A percentile compares a stretch with the other conserved stretches of the same genome.
phyloP scores from a whole-genome alignment of 1,140 invertebrate species.

The Triops cancriformis region DNA sequence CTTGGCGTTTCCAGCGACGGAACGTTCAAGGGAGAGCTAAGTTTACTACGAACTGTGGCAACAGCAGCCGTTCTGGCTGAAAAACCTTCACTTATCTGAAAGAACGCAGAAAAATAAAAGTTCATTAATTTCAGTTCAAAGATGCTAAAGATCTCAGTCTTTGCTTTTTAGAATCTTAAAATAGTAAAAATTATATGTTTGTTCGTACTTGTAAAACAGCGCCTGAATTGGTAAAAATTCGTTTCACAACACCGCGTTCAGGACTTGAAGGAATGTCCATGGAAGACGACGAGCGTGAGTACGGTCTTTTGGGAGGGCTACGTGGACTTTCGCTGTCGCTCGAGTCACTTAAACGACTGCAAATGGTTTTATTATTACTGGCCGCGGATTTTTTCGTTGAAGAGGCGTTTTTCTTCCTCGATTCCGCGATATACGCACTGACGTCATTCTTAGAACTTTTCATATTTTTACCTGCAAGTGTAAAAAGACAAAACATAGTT shows the following conservation, averaged over 20 bases:
- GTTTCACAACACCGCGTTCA: neutral
- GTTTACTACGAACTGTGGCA: neutral
- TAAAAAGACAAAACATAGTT: neutral
- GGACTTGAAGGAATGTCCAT: slow-evolving; percentile 1
- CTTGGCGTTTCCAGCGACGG: neutral
- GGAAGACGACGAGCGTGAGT: neutral
- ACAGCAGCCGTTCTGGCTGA: neutral
- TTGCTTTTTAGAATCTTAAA: too few relatives aligned
- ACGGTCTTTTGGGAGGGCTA: neutral
- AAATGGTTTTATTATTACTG: neutral
- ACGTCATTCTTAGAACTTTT: neutral
- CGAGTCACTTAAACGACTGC: slow-evolving; percentile 2
- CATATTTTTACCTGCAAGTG: neutral
- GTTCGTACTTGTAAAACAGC: neutral
- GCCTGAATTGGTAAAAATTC: slow-evolving; percentile 3
- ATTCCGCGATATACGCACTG: neutral
- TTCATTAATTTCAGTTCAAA: neutral
- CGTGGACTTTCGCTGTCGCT: neutral
- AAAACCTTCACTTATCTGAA: slow-evolving; percentile 1
- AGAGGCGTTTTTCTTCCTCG: neutral
- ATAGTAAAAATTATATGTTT: neutral
- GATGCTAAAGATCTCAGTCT: too few relatives aligned
- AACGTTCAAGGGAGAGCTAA: neutral
- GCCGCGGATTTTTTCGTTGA: neutral
- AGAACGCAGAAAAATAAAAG: neutral